Base-by-base conservation (phyloP, 2,113 vertebrate species). In the cat (Felis catus) region DNA sequence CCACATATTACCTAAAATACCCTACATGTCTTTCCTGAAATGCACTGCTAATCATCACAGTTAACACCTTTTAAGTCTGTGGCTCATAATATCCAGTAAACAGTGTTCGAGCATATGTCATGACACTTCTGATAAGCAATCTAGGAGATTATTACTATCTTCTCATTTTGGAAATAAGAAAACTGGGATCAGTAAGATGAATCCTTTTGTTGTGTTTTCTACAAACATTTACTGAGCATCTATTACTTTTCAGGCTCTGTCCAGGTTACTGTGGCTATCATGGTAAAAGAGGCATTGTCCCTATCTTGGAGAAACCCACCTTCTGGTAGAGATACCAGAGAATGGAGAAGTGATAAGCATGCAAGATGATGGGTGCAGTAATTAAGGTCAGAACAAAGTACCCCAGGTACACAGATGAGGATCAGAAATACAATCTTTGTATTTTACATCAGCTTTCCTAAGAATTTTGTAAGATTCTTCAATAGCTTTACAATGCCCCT, bases 321-420 rank as follows among this genome's bases (percentile, higher is more conserved):
- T 95, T 70, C 71, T 95, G 16, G n/a, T 80, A 80, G 36, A 95
- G 68, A 73, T n/a, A 65, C 27, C 78, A 73, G 29, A 83, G 39
- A 89, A 41, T 48, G 80, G 39, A 91, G 39, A 80, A 82, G 13
- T 71, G 23, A 89, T 71, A 27, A 85, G 76, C 45, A 63, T 85
- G 8, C n/a, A 79, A 4, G 88, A 71, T 51, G 45, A 80, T 51
- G 25, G 39, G 2, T 91, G 6, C 39, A 29, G 90, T 45, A 51
- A 86, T 74, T 96, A 91, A 96, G 81, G 89, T 96, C 89, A 63
- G n/a, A 89, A 84, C 73, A 82, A 73, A 95, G 39, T 74, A 79
- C 36, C 80, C 79, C 19, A 88, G 79, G 71, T 78, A 76, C n/a
- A 71, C 21, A 82, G 61, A 71, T 90, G 82, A 83, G 41, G 45